These are phyloP conservation scores for Podocnemis expansa DNA, from an alignment of 2,113 vertebrate genomes.

Conservation along the genomic window DNA sequence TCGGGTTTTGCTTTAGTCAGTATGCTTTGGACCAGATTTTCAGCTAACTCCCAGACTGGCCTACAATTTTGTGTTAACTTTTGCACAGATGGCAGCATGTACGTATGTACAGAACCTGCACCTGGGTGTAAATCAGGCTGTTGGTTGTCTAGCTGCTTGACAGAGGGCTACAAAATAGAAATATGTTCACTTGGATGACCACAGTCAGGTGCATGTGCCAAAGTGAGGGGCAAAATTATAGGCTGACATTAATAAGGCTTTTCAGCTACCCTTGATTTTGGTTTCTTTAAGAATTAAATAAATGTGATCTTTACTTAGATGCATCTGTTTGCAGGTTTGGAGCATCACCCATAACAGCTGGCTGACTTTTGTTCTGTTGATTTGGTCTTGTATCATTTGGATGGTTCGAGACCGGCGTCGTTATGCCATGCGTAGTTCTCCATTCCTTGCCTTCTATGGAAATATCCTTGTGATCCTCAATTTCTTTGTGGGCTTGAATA, in stretches of 20 bases:
- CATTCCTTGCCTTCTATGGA: conserved; percentile 81
- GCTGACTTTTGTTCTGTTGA: conserved; percentile 79
- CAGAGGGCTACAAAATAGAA: neutral
- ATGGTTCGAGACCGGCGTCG: conserved; percentile 78
- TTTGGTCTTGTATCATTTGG: conserved; percentile 84
- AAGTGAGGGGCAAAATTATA: neutral
- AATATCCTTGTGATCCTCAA: conserved; percentile 80
- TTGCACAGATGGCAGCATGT: neutral
- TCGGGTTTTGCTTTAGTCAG: neutral
- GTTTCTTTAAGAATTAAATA: neutral
- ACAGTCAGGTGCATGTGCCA: neutral
- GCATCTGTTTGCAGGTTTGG: conserved; percentile 68
- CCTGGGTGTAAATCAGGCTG: neutral
- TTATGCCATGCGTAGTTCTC: conserved; percentile 84
- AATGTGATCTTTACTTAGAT: neutral
- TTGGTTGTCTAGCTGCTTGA: neutral
- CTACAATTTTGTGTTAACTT: neutral
- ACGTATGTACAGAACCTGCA: neutral
- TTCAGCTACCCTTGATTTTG: accelerated
- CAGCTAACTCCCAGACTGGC: neutral
- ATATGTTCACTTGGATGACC: accelerated
- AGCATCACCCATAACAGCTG: conserved; percentile 82
- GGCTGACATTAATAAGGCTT: neutral
- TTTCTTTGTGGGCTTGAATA: conserved; percentile 79
- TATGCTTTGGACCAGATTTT: accelerated